phyloP scores from a whole-genome alignment of 1,140 invertebrate genomes.

The Macrobrachium rosenbergii region DNA sequence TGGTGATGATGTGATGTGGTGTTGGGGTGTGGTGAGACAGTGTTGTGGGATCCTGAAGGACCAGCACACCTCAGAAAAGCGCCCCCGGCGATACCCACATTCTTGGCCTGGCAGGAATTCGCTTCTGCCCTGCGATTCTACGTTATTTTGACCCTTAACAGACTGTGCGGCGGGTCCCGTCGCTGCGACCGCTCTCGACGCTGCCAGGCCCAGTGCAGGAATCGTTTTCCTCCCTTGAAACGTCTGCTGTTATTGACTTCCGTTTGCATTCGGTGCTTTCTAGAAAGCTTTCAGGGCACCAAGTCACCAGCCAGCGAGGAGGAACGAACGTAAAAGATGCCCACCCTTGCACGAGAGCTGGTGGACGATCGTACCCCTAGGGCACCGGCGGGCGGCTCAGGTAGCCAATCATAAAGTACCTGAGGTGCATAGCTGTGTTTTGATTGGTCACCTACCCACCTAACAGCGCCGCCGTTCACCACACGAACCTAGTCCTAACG shows the following conservation, averaged over 20 bases:
- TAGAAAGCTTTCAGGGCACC: neutral
- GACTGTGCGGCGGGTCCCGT: neutral
- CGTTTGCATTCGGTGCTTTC: too few relatives aligned
- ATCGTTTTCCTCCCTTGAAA: neutral
- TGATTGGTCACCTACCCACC: constrained; percentile 49
- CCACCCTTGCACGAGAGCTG: constrained; percentile 56
- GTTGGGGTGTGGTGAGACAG: constrained; percentile 4
- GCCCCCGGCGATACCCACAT: constrained; percentile 56
- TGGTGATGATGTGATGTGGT: constrained; percentile 9
- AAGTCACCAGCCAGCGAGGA: neutral
- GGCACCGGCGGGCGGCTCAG: constrained; percentile 50
- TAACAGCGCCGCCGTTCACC: neutral
- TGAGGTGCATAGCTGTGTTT: constrained; percentile 58
- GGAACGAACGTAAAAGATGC: constrained; percentile 49
- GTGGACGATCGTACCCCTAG: constrained; percentile 47
- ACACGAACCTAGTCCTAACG: constrained; percentile 41
- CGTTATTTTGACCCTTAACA: neutral
- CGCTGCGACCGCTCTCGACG: too few relatives aligned
- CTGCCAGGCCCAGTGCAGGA: neutral
- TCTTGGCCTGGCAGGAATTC: constrained; percentile 63
- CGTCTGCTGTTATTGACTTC: too few relatives aligned
- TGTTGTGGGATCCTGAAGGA: constrained; percentile 11
- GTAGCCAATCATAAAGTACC: constrained; percentile 63
- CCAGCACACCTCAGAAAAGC: constrained; percentile 54
- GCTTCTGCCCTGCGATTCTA: constrained; percentile 29